Base-by-base conservation (phyloP, 2,113 vertebrate species). In the Sylvia atricapilla region DNA sequence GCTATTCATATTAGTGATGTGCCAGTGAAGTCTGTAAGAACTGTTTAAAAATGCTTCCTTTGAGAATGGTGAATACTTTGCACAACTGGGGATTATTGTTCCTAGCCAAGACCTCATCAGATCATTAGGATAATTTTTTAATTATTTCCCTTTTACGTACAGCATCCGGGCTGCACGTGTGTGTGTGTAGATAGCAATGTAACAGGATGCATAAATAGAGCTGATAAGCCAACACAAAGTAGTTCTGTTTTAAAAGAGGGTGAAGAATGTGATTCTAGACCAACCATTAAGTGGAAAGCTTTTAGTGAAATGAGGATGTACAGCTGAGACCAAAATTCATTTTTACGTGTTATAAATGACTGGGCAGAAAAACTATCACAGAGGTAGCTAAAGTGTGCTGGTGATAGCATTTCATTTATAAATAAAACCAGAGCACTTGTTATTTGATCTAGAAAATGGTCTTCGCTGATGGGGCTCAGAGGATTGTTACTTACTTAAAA, bases 1-100 rank as follows among this genome's bases (percentile, higher is more conserved):
- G 74, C 83, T 81, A 60, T 94, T 89, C 53, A 16, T 82, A 30
- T 90, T 58, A 79, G 31, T 79, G 27, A 43, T 92, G 58, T 47
- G 37, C 49, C 82, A 81, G 52, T 81, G 49, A 43, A 69, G 85
- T 94, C 47, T 68, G 44, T 49, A 80, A 58, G 70, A 53, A 46
- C 30, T 44, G 18, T 82, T 95, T 88, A 84, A 59, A 96, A 92
- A 92, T 86, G 46, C 50, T 73, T 93, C 69, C 75, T 96, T 90
- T 90, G 86, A 95, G 75, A 70, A 55, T 93, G 35, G 10, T 81
- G 81, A 89, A 87, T 85, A 46, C 69, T 87, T 95, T 55, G 27
- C 62, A 74, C 72, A 80, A 90, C 50, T 95, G 88, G 55, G 33
- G 53, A 58, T 82, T 86, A 68, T 80, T 88, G 74, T 87, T 94